Evolutionary conservation across 2,888 invertebrate genomes (phyloP).

Genomic region (Calameuta pallipes): DNA sequence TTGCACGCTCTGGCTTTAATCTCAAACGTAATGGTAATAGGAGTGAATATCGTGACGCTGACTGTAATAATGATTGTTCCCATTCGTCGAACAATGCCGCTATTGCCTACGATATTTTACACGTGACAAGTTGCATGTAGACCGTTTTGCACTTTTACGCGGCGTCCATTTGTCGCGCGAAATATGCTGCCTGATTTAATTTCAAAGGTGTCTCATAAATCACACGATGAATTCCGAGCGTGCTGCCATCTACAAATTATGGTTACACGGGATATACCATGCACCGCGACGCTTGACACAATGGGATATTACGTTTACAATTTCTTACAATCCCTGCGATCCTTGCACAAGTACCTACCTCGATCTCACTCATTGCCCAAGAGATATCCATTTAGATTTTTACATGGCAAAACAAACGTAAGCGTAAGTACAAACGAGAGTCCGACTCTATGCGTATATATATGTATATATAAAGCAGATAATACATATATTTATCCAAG

Average conservation of each 20-base stretch:
- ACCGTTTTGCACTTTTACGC: constrained; percentile 27
- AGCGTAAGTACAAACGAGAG: too few relatives aligned
- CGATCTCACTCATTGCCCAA: not conserved
- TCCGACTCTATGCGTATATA: too few relatives aligned
- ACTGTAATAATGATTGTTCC: not conserved
- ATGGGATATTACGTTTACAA: not conserved
- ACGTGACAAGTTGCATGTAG: constrained; percentile 27
- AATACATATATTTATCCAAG: too few relatives aligned
- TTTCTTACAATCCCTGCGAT: not conserved
- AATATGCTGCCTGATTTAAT: constrained; percentile 49
- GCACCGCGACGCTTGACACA: not conserved
- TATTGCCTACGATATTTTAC: constrained; percentile 30
- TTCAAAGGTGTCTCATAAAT: constrained; percentile 47
- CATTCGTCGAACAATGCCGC: constrained; percentile 25
- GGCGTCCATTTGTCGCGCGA: constrained; percentile 45
- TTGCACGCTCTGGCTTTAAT: not conserved
- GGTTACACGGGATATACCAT: not conserved
- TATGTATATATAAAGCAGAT: too few relatives aligned
- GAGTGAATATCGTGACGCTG: not conserved
- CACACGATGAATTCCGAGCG: constrained; percentile 42
- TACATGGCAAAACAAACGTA: too few relatives aligned
- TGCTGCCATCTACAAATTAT: not conserved
- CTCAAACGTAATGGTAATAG: not conserved
- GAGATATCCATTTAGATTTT: too few relatives aligned
- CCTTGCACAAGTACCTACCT: not conserved